phyloP scores from a whole-genome alignment of 37 sponge, comb jelly and placozoan genomes.

The Lycopodina hypogea region DNA sequence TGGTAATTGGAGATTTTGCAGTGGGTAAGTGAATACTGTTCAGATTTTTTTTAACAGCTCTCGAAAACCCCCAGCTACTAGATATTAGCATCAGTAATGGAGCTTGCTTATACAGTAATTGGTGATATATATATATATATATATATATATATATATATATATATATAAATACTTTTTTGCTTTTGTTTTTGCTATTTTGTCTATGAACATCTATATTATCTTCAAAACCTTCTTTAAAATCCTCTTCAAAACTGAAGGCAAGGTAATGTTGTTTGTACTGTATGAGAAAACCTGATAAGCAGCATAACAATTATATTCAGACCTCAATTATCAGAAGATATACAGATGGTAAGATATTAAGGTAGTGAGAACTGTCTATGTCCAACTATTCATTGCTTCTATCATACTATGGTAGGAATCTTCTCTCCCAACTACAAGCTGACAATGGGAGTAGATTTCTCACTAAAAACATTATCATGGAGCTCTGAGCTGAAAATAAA shows the following conservation, averaged over 20 bases:
- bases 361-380: no score
- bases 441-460: constrained; percentile 94
- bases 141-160: no score
- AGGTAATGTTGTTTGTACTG: not conserved
- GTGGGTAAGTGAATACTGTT: constrained; percentile 61
- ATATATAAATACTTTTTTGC: no score
- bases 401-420: constrained; percentile 48
- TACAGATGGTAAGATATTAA: constrained; percentile 73
- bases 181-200: no score
- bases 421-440: constrained; percentile 95
- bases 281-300: not conserved
- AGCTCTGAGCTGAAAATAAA: constrained; percentile 59
- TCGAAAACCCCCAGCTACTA: no score
- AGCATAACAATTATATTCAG: constrained; percentile 27
- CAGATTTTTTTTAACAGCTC: no score
- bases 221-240: not conserved
- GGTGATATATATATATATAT: no score
- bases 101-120: no score
- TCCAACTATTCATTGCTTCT: not conserved
- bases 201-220: not conserved
- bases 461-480: constrained; percentile 76
- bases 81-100: no score
- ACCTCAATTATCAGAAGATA: constrained; percentile 89
- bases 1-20: constrained; percentile 93
- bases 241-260: not conserved